These are phyloP conservation scores for Marcusenius ussheri DNA, from an alignment of 2,113 vertebrate genomes.

Conservation along the genomic window DNA sequence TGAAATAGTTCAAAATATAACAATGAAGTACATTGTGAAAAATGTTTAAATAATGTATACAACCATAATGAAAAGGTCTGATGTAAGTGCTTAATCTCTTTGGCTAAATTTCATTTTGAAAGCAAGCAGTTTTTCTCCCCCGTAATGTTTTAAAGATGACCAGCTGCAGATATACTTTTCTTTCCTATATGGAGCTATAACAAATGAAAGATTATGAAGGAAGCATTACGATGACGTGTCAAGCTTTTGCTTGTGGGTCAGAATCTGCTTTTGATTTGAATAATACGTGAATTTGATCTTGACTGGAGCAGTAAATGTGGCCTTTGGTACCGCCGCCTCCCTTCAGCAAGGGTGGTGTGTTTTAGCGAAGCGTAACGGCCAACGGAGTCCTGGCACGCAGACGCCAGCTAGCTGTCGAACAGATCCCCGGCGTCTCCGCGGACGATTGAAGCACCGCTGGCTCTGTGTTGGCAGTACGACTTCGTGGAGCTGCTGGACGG, in stretches of 20 bases:
- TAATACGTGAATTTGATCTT: not conserved
- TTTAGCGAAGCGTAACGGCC: not conserved
- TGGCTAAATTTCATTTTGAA: not conserved
- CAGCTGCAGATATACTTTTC: not conserved
- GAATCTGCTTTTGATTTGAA: not conserved
- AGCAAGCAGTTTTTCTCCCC: not conserved
- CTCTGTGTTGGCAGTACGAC: conserved; percentile 72
- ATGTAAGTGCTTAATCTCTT: not conserved
- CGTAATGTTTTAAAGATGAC: not conserved
- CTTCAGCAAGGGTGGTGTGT: not conserved
- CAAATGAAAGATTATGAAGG: not conserved
- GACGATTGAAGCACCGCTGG: not conserved
- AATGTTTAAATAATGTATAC: not conserved
- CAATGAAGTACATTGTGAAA: not conserved
- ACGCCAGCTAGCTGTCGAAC: not conserved
- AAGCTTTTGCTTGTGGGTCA: not conserved
- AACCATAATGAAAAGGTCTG: not conserved
- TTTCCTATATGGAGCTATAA: not conserved
- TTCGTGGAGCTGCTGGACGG: conserved; percentile 96
- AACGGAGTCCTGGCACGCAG: not conserved
- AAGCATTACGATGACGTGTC: not conserved
- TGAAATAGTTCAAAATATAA: not conserved
- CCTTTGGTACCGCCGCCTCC: too few relatives aligned
- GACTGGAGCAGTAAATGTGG: not conserved
- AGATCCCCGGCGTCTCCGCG: not conserved